Evolutionary conservation across 2,113 vertebrate species (phyloP), one percentile per base, ranked within the genome.

Genomic region (Pterophyllum scalare): DNA sequence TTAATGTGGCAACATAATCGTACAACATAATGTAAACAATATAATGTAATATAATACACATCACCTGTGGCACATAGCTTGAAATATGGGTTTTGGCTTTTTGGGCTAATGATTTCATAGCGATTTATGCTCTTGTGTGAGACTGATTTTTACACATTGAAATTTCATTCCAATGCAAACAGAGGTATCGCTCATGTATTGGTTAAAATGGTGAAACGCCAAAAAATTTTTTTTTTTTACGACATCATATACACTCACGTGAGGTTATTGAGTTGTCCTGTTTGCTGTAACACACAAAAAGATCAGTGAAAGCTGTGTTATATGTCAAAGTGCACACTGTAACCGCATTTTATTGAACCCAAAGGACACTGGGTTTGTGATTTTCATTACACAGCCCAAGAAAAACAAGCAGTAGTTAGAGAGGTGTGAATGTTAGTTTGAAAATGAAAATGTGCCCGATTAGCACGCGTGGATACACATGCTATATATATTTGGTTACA

Each of bases 131-230:
- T 77, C 13, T 9, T 35, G 11, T 74, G 28, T 56, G 59, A 59
- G 20, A 38, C 62, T 58, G 26, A 31, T 61, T 62, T 78, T 82
- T 17, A 80, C 28, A 74, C 7, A 2, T 56, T 61, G 17, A 46
- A 38, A 24, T 84, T 82, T 86, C 9, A 43, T 59, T 91, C 62
- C 85, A 89, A 17, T 64, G 49, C 22, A 89, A 92, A 91, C 49
- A 87, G 17, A 13, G 22, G 10, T 22, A 78, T 81, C 35, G 3
- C 56, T 61, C 17, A 4, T 57, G 22, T 70, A 72, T 59, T 77
- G 49, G 49, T 87, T 33, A 14, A 17, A 82, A 43, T 57, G 83
- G 75, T 79, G 35, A 81, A 79, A 83, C 3, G 43, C 31, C 40
- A 75, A 3, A n/a, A 77, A 19, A 14, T 1, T n/a, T n/a, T n/a